These are phyloP conservation scores for Oxyura jamaicensis DNA, from an alignment of 2,113 vertebrate species.

Conservation along the genomic window DNA sequence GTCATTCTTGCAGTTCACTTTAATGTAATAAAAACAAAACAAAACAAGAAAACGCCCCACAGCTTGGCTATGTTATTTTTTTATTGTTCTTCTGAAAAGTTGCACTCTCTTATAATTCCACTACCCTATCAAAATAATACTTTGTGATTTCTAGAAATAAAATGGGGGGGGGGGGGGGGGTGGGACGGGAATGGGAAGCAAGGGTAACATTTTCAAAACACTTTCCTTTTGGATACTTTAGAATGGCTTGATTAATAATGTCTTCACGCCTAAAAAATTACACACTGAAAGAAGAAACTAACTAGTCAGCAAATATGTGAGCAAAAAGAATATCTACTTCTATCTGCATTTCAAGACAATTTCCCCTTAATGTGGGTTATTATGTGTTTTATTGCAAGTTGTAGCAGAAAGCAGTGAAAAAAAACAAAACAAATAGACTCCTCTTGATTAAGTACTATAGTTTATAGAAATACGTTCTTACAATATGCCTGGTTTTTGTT, in stretches of 20 bases:
- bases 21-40: slow-evolving; percentile 60
- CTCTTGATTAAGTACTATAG: background rate
- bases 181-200: no score
- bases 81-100: slow-evolving; percentile 42
- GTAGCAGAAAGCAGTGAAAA: background rate
- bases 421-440: background rate
- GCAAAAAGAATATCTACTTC: background rate
- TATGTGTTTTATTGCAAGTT: background rate
- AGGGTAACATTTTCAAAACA: background rate
- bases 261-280: background rate
- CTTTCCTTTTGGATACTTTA: background rate
- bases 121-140: background rate
- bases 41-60: background rate
- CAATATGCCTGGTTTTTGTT: background rate
- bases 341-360: background rate
- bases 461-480: background rate
- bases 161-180: background rate
- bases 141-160: background rate
- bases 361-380: background rate
- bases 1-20: slow-evolving; percentile 76
- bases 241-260: background rate
- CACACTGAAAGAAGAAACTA: background rate
- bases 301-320: background rate
- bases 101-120: background rate
- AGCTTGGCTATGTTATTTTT: slow-evolving; percentile 15